Evolutionary conservation across 2,113 vertebrate species (phyloP).

Genomic region (Triplophysa tibetana): DNA sequence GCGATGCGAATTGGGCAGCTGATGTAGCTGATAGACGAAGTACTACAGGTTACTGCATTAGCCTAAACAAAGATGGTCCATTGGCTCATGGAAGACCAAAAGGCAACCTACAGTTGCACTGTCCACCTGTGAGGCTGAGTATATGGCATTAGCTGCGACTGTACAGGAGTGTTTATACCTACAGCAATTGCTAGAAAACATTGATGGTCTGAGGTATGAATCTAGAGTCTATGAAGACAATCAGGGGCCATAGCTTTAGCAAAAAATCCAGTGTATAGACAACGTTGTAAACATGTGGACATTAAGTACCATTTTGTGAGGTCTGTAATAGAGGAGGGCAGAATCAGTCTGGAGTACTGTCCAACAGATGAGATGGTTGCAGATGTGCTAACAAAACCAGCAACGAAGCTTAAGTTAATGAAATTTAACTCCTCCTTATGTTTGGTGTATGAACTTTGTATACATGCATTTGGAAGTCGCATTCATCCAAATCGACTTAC

Average conservation of each 20-base stretch:
- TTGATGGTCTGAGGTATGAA: not conserved
- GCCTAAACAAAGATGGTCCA: not conserved
- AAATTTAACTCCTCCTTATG: not conserved
- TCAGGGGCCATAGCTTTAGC: not conserved
- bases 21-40: too few relatives aligned
- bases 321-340: not conserved
- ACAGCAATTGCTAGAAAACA: not conserved
- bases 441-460: not conserved
- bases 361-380: not conserved
- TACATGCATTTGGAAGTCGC: not conserved
- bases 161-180: not conserved
- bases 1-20: too few relatives aligned
- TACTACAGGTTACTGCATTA: not conserved
- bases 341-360: not conserved
- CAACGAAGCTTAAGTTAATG: not conserved
- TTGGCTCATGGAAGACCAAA: conserved; percentile 1
- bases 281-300: not conserved
- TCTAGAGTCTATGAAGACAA: not conserved
- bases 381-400: not conserved
- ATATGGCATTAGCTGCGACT: not conserved
- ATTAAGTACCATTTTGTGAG: not conserved
- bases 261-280: not conserved
- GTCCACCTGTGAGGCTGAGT: too few relatives aligned
- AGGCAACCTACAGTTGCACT: not conserved
- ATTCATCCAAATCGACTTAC: too few relatives aligned